phyloP scores from a whole-genome alignment of 2,113 vertebrate species.

The Isichthys henryi region DNA sequence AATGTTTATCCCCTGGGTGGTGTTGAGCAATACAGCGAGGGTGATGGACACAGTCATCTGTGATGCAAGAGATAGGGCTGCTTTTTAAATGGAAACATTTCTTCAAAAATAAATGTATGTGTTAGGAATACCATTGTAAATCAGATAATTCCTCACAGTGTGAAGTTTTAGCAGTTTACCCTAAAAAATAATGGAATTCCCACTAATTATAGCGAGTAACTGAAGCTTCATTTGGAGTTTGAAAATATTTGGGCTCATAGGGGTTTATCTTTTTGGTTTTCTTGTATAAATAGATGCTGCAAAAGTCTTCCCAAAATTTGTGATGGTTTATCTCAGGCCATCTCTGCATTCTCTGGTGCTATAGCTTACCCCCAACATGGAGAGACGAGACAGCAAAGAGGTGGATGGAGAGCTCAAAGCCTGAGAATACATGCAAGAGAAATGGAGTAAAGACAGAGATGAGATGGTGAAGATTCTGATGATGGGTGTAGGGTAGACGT shows the following conservation, averaged over 20 bases:
- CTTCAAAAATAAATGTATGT: neutral
- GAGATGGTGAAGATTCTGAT: neutral
- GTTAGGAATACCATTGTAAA: neutral
- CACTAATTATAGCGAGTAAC: neutral
- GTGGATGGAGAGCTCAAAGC: neutral
- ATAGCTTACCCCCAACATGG: neutral
- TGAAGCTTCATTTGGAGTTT: neutral
- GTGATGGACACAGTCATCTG: neutral
- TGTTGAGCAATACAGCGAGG: neutral
- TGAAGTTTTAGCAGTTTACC: neutral
- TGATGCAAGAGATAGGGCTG: neutral
- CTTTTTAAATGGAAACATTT: neutral
- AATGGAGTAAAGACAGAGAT: neutral
- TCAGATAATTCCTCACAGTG: neutral
- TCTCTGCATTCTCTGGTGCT: neutral
- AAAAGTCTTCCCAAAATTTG: neutral
- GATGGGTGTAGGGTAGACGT: neutral
- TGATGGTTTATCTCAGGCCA: neutral
- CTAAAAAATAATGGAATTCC: neutral
- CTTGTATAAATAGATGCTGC: neutral
- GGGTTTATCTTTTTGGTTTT: neutral
- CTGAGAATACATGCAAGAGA: neutral
- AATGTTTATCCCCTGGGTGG: neutral
- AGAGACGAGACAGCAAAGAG: neutral
- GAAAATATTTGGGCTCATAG: neutral